Conservation (phyloP, 1,140 invertebrate species). For the Diachasmimorpha longicaudata region DNA sequence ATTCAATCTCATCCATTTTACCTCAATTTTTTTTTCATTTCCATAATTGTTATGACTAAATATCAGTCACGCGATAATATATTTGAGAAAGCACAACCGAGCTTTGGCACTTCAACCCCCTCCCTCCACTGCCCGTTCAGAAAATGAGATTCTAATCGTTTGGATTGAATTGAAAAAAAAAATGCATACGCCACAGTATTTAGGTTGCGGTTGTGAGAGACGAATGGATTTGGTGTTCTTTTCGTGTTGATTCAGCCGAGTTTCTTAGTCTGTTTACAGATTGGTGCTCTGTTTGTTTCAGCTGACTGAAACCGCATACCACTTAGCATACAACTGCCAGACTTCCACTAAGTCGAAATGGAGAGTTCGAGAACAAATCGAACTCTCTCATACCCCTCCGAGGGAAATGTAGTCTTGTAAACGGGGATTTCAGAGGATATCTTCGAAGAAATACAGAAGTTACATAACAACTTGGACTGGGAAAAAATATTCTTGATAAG, state of each 20-base stretch:
- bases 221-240: conserved; percentile 22
- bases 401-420: too few species aligned
- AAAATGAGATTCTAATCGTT: background rate
- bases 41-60: too few species aligned
- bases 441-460: too few species aligned
- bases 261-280: conserved; percentile 37
- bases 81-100: background rate
- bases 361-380: conserved; percentile 6
- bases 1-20: background rate
- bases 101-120: background rate
- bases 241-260: conserved; percentile 30
- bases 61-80: background rate
- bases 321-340: conserved; percentile 32
- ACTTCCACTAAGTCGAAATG: background rate
- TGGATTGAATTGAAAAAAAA: background rate
- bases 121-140: too few species aligned
- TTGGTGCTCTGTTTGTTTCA: conserved; percentile 35
- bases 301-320: conserved; percentile 30
- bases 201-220: background rate
- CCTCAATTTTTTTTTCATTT: background rate
- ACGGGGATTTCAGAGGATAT: too few species aligned
- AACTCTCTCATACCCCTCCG: background rate
- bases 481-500: too few species aligned
- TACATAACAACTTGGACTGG: too few species aligned
- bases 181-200: background rate